Conservation (phyloP, 1,140 invertebrate species). For the Tribolium madens region DNA sequence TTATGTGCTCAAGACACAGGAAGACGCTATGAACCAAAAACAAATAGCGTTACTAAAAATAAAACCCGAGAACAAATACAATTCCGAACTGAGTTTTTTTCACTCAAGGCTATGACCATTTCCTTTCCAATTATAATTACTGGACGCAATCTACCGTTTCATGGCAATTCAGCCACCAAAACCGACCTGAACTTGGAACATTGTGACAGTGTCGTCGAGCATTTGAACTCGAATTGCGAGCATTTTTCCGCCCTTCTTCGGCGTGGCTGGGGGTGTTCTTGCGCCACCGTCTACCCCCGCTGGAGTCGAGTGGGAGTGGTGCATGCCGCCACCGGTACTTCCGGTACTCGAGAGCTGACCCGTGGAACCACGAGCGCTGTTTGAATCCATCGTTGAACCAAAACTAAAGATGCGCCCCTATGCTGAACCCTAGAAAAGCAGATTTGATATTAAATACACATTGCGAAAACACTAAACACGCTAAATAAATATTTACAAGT, state of each 20-base stretch:
- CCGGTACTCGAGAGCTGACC: conserved; percentile 62
- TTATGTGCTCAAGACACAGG: conserved; percentile 33
- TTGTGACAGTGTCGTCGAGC: conserved; percentile 88
- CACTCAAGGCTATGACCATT: too few species aligned
- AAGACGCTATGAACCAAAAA: conserved; percentile 14
- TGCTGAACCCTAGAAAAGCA: not conserved
- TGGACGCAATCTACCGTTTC: conserved; percentile 1
- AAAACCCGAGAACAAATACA: not conserved
- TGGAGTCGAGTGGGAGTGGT: conserved; percentile 85
- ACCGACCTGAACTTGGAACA: conserved; percentile 91
- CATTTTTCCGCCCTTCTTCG: conserved; percentile 88
- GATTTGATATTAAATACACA: not conserved
- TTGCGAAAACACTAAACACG: too few species aligned
- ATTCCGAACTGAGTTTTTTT: too few species aligned
- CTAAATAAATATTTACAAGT: too few species aligned
- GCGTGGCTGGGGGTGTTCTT: conserved; percentile 78
- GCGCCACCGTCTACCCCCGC: conserved; percentile 79
- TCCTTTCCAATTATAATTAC: not conserved
- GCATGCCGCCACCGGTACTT: conserved; percentile 72
- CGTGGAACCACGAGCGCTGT: conserved; percentile 60
- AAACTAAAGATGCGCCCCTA: conserved; percentile 49
- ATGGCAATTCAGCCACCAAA: not conserved
- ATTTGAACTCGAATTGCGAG: conserved; percentile 87
- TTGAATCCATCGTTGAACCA: conserved; percentile 69
- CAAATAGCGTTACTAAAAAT: conserved; percentile 22